phyloP scores from a whole-genome alignment of 2,888 invertebrate genomes.

The Acronicta leporina region DNA sequence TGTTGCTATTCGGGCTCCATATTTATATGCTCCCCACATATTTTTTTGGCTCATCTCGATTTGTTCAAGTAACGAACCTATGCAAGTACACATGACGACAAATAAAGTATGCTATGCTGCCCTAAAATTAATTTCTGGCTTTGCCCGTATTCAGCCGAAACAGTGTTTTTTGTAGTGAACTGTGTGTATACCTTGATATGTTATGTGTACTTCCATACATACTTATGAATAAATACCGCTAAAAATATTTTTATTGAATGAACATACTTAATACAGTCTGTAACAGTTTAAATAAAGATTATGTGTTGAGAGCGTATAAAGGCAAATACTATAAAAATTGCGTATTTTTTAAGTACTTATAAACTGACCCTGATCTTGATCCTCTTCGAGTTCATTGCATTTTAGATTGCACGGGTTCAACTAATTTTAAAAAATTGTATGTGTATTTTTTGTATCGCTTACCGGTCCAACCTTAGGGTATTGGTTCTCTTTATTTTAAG shows the following conservation, averaged over 20 bases:
- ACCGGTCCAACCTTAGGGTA: conserved; percentile 6
- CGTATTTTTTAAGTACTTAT: conserved; percentile 5
- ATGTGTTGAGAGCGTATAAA: conserved; percentile 13
- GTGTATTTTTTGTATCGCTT: conserved; percentile 5
- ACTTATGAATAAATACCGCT: no score
- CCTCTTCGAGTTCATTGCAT: conserved; percentile 30
- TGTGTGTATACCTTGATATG: no score
- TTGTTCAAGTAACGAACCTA: no score
- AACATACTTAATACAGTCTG: conserved; percentile 2
- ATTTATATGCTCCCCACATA: no score
- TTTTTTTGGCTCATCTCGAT: no score
- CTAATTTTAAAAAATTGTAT: conserved; percentile 13
- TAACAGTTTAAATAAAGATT: conserved; percentile 26
- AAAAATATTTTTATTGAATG: conserved; percentile 16
- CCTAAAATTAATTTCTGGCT: no score
- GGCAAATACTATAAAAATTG: conserved; percentile 22
- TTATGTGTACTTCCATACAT: no score
- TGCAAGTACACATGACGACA: no score
- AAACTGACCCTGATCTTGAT: conserved; percentile 41
- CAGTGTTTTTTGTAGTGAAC: no score
- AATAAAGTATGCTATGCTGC: no score
- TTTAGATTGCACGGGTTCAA: conserved; percentile 21
- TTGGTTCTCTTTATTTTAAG: background rate
- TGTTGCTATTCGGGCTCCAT: no score
- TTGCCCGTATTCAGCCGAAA: no score